These are phyloP conservation scores for Gambusia yucatana DNA, from an alignment of 2,797 vertebrate species.

Conservation along the genomic window DNA sequence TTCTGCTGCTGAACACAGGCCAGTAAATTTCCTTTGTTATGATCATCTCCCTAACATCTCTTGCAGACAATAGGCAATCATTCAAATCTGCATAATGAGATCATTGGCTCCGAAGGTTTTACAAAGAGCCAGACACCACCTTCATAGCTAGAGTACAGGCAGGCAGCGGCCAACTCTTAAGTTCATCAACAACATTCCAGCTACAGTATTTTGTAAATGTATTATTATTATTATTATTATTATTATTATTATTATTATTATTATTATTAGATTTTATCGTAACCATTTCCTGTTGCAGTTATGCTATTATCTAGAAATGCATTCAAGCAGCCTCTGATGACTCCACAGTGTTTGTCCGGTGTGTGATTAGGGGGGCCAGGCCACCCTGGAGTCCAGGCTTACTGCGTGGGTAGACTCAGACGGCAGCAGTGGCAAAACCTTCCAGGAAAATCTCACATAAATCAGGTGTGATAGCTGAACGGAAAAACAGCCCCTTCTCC, in stretches of 20 bases:
- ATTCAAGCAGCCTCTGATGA: constrained; percentile 58
- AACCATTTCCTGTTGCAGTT: constrained; percentile 75
- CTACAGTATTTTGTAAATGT: constrained; percentile 58
- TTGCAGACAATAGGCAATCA: background rate
- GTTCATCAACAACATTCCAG: constrained; percentile 58
- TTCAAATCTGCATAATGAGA: constrained; percentile 7
- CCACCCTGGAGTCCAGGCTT: constrained; percentile 44
- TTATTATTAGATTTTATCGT: constrained; percentile 63
- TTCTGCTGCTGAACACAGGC: background rate
- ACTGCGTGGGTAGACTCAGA: constrained; percentile 55
- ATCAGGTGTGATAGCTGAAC: constrained; percentile 79
- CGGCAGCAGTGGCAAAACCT: constrained; percentile 66
- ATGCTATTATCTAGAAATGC: constrained; percentile 75
- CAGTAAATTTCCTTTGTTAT: background rate
- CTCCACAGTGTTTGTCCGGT: constrained; percentile 69
- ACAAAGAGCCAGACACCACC: constrained; percentile 3
- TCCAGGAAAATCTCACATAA: constrained; percentile 84
- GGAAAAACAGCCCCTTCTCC: constrained; percentile 72
- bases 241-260: constrained; percentile 47
- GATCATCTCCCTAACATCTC: background rate
- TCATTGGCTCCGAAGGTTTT: constrained; percentile 7
- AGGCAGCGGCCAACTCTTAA: constrained; percentile 38
- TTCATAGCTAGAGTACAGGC: constrained; percentile 33
- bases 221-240: constrained; percentile 75
- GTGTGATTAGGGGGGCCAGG: constrained; percentile 68